phyloP scores from a whole-genome alignment of 2,797 vertebrate genomes.

The Oreochromis mossambicus region DNA sequence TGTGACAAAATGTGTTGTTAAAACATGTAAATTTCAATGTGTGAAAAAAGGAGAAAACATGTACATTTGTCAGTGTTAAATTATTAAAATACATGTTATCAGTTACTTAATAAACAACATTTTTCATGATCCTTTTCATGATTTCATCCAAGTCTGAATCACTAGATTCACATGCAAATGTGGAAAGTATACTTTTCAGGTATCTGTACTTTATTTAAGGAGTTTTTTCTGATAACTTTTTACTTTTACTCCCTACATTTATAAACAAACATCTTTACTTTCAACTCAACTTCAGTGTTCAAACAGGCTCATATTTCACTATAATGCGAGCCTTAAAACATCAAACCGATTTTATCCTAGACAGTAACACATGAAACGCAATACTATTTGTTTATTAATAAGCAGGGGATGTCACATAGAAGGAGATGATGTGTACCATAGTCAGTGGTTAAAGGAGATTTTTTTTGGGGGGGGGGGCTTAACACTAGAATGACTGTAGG shows the following conservation, averaged over 20 bases:
- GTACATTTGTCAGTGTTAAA: neutral
- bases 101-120: neutral
- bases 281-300: neutral
- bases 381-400: too few species aligned
- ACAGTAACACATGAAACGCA: too few species aligned
- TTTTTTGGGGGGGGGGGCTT: too few species aligned
- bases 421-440: too few species aligned
- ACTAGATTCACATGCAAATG: neutral
- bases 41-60: neutral
- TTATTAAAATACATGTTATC: neutral
- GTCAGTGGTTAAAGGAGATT: too few species aligned
- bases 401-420: too few species aligned
- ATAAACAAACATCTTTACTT: neutral
- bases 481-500: too few species aligned
- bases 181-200: neutral
- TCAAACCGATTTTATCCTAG: too few species aligned
- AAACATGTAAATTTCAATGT: neutral
- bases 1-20: neutral
- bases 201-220: neutral
- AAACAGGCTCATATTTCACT: neutral
- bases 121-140: neutral
- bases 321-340: too few species aligned
- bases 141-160: neutral
- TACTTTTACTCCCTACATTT: neutral
- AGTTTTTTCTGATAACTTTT: neutral